These are phyloP conservation scores for Phalloptychus januarius DNA, from an alignment of 2,797 vertebrate species.

Conservation along the genomic window DNA sequence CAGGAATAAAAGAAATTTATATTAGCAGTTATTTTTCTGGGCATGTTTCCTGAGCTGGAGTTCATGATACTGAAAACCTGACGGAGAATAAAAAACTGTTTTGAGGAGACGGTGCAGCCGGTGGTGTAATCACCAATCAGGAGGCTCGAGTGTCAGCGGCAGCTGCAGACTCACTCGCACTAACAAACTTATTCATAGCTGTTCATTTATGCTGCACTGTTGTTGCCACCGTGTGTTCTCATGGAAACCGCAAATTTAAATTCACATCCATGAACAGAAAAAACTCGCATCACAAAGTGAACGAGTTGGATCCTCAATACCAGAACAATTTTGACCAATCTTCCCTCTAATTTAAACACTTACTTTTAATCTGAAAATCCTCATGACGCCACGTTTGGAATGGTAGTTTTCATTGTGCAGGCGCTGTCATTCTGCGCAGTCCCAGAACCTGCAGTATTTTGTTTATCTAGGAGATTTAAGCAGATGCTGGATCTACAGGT, in stretches of 20 bases:
- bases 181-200: neutral
- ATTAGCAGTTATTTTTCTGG: neutral
- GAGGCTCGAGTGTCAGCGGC: neutral
- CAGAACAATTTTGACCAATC: neutral
- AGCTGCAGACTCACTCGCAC: neutral
- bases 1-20: conserved; percentile 1
- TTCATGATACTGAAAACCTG: neutral
- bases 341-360: neutral
- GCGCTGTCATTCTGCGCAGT: neutral
- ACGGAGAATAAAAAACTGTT: neutral
- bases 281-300: neutral
- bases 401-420: neutral
- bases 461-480: neutral
- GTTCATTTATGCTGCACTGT: neutral
- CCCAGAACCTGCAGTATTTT: neutral
- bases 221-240: neutral
- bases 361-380: neutral
- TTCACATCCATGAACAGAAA: neutral
- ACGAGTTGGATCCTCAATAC: neutral
- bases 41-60: neutral
- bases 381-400: neutral
- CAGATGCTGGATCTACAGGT: neutral
- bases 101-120: neutral
- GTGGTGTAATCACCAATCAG: conserved; percentile 4
- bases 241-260: neutral